phyloP scores from a whole-genome alignment of 2,888 invertebrate genomes.

The Fragum whitleyi region DNA sequence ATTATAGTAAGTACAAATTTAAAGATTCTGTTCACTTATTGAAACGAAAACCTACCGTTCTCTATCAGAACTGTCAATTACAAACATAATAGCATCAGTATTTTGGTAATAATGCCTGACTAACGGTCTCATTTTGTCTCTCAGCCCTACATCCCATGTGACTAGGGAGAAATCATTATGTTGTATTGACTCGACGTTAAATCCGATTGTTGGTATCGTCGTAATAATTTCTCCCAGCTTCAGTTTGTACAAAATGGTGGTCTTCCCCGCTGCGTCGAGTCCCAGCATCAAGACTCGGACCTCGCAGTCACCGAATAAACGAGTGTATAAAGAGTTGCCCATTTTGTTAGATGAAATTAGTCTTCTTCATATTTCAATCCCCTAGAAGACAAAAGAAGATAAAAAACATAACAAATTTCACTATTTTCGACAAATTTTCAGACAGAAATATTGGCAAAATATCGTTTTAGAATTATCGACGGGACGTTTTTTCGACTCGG shows the following conservation, averaged over 20 bases:
- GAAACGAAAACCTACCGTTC: constrained; percentile 68
- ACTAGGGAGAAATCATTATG: constrained; percentile 57
- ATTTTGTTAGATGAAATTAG: no score
- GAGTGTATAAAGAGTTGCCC: constrained; percentile 41
- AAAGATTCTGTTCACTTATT: no score
- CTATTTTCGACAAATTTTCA: no score
- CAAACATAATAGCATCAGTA: constrained; percentile 68
- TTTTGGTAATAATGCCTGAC: constrained; percentile 67
- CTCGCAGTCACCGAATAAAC: constrained; percentile 33
- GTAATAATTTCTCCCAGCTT: constrained; percentile 73
- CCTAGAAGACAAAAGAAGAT: no score
- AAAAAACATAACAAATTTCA: no score
- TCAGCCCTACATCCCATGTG: constrained; percentile 72
- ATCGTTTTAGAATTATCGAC: no score
- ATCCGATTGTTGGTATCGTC: constrained; percentile 75
- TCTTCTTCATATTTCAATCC: no score
- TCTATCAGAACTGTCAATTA: constrained; percentile 73
- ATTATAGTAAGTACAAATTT: no score
- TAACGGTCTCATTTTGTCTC: constrained; percentile 69
- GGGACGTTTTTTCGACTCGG: no score
- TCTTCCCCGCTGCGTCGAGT: constrained; percentile 73
- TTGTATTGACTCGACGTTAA: constrained; percentile 70
- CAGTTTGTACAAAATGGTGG: constrained; percentile 67
- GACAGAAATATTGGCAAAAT: no score
- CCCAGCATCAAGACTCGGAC: constrained; percentile 60